Evolutionary conservation across 2,888 invertebrate genomes (phyloP).

Genomic region (Apamea anceps): DNA sequence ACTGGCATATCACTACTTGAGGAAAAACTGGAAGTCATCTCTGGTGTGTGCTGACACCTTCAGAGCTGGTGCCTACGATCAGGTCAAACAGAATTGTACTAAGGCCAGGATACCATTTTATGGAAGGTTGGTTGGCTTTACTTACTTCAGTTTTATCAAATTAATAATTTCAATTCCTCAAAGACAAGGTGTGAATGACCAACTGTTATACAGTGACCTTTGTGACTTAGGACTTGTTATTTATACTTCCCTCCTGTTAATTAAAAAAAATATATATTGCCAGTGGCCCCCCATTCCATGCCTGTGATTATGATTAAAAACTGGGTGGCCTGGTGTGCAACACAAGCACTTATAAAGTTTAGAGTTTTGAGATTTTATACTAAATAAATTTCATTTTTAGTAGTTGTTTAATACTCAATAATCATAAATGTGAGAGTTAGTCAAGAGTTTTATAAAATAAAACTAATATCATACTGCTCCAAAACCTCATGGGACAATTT

Average conservation of each 20-base stretch:
- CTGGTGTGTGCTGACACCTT: slow-evolving; percentile 99
- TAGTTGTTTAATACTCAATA: too few species aligned
- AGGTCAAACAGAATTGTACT: slow-evolving; percentile 99
- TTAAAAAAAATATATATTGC: background rate
- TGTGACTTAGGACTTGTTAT: background rate
- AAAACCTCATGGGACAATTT: too few species aligned
- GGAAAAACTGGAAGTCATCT: slow-evolving; percentile 99
- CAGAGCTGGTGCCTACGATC: slow-evolving; percentile 99
- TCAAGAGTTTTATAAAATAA: too few species aligned
- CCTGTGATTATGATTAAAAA: background rate
- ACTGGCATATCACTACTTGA: slow-evolving; percentile 99
- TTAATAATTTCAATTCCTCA: background rate
- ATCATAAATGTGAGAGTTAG: too few species aligned
- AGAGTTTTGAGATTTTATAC: too few species aligned
- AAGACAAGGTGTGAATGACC: background rate
- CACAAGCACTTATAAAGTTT: background rate
- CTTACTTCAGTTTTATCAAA: slow-evolving; percentile 1
- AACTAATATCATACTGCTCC: too few species aligned
- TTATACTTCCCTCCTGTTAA: background rate
- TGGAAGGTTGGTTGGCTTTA: slow-evolving; percentile 93
- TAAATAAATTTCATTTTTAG: too few species aligned
- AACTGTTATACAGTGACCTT: background rate
- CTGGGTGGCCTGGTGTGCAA: background rate
- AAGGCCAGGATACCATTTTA: slow-evolving; percentile 99
- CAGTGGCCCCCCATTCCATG: background rate